Evolutionary conservation across 2,888 invertebrate genomes (phyloP).

Genomic region (Drosophila subquinaria): DNA sequence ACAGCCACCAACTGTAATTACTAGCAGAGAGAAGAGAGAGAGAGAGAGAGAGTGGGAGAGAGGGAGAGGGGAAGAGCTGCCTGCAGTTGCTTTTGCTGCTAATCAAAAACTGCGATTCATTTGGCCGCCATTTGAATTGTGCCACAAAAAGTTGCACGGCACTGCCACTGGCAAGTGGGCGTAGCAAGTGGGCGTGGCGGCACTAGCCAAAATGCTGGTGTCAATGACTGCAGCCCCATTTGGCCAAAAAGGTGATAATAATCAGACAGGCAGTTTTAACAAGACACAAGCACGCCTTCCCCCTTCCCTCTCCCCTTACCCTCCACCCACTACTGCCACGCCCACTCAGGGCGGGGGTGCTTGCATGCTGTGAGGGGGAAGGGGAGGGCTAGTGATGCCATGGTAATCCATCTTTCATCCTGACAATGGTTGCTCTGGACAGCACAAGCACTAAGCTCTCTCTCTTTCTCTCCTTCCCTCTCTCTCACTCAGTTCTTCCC

Average conservation of each 20-base stretch:
- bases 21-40: not conserved
- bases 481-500: not conserved
- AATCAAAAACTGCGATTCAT: conserved; percentile 79
- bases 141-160: conserved; percentile 30
- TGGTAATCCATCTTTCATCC: conserved; percentile 76
- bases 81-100: conserved; percentile 44
- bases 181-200: conserved; percentile 42
- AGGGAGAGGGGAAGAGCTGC: not conserved
- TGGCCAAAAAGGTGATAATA: conserved; percentile 73
- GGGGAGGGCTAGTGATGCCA: conserved; percentile 2
- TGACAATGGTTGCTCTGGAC: conserved; percentile 73
- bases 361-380: not conserved
- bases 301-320: not conserved
- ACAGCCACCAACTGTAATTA: conserved; percentile 60
- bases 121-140: conserved; percentile 47
- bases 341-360: not conserved
- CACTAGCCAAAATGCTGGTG: conserved; percentile 45
- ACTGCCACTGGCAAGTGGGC: conserved; percentile 2
- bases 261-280: conserved; percentile 77
- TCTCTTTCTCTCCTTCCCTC: conserved; percentile 1
- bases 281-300: conserved; percentile 62
- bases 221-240: conserved; percentile 67
- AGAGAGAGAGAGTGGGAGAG: not conserved
- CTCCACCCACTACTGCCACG: not conserved
- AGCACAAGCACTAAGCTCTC: conserved; percentile 16